Conservation (phyloP, 1,140 invertebrate genomes). For the Papilio aristodemus region DNA sequence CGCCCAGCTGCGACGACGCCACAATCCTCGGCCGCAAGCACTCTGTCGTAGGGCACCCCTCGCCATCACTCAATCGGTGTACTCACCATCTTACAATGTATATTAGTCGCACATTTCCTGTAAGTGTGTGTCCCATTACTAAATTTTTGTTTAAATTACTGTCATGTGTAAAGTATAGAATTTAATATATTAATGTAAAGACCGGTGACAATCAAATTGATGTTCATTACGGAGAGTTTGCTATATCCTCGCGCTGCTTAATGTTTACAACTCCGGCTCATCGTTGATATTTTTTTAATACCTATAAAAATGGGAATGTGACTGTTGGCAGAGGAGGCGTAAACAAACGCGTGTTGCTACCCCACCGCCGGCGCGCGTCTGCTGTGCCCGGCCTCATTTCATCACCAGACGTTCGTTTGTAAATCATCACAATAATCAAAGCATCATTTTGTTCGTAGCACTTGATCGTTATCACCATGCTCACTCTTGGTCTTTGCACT, state of each 20-base stretch:
- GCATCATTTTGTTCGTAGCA: neutral
- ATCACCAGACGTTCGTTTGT: neutral
- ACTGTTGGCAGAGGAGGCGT: constrained; percentile 5
- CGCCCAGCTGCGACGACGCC: no score
- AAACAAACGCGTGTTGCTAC: constrained; percentile 4
- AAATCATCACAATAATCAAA: neutral
- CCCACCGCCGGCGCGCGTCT: neutral
- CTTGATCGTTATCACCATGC: no score
- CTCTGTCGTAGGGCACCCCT: no score
- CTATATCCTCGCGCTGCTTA: neutral
- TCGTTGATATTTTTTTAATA: constrained; percentile 1
- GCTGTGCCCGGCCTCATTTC: no score
- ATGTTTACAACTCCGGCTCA: neutral
- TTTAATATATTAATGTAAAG: no score
- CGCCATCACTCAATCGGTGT: neutral
- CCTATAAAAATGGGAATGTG: neutral
- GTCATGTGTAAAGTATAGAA: no score
- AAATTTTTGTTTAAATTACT: no score
- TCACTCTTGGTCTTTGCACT: no score
- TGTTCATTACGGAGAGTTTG: neutral
- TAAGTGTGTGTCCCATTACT: no score
- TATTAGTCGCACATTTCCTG: neutral
- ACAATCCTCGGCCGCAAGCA: no score
- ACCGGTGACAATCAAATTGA: neutral
- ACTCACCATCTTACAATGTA: neutral